These are phyloP conservation scores for Buathra laborator DNA, from an alignment of 2,888 invertebrate genomes.

Conservation along the genomic window DNA sequence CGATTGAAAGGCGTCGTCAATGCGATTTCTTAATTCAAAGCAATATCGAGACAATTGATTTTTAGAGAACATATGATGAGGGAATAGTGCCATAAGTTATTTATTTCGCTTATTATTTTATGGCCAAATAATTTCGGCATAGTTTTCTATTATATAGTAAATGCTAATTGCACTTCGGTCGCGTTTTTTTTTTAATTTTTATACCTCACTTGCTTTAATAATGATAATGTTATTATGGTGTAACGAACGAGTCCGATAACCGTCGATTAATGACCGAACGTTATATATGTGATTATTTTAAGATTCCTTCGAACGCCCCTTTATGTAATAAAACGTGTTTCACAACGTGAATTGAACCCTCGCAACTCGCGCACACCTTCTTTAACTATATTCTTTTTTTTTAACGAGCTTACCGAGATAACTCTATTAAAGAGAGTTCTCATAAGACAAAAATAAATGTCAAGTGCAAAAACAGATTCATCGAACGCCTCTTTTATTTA, in stretches of 20 bases:
- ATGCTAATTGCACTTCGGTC: neutral
- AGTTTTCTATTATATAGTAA: neutral
- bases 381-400: constrained; percentile 27
- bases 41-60: too few relatives aligned
- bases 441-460: constrained; percentile 48
- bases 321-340: constrained; percentile 64
- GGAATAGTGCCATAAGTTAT: too few relatives aligned
- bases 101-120: too few relatives aligned
- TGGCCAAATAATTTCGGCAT: too few relatives aligned
- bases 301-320: constrained; percentile 13
- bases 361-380: constrained; percentile 23
- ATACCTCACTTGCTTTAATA: neutral
- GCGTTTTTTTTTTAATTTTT: neutral
- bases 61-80: too few relatives aligned
- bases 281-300: constrained; percentile 42
- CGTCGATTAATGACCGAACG: too few relatives aligned
- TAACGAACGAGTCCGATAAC: constrained; percentile 17
- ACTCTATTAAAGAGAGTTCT: constrained; percentile 62
- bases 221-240: constrained; percentile 1
- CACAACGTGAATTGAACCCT: constrained; percentile 54
- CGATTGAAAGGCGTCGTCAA: too few relatives aligned
- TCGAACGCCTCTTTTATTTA: neutral
- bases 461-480: constrained; percentile 42
- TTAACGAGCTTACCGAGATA: constrained; percentile 63
- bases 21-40: too few relatives aligned